These are phyloP conservation scores for Papilio dardanus DNA, from an alignment of 1,140 invertebrate species.

Conservation along the genomic window DNA sequence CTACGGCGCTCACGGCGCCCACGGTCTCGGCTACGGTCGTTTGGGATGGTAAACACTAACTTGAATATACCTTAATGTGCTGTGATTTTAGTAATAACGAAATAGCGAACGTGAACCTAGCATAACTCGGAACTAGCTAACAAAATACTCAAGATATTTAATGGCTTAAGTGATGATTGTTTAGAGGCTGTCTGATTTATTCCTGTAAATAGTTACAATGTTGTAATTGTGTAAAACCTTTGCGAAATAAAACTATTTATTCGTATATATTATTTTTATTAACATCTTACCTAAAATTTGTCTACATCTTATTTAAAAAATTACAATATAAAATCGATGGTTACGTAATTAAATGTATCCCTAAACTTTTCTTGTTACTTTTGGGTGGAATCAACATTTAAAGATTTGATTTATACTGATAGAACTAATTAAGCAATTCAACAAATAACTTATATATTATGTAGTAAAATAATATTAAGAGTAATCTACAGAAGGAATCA, in stretches of 20 bases:
- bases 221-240: constrained; percentile 11
- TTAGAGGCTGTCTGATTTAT: constrained; percentile 18
- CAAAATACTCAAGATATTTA: background rate
- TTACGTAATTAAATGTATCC: too few relatives aligned
- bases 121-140: background rate
- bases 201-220: constrained; percentile 3
- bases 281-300: background rate
- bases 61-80: constrained; percentile 11
- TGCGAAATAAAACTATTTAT: constrained; percentile 30
- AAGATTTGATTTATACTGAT: too few relatives aligned
- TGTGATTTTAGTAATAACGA: constrained; percentile 37
- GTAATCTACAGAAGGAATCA: too few relatives aligned
- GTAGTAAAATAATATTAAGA: too few relatives aligned
- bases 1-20: constrained; percentile 35
- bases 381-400: too few relatives aligned
- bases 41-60: constrained; percentile 38
- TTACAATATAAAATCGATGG: too few relatives aligned
- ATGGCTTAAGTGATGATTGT: background rate
- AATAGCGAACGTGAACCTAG: background rate
- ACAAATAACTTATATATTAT: too few relatives aligned
- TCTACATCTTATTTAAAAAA: too few relatives aligned
- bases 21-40: constrained; percentile 33
- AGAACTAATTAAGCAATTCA: too few relatives aligned
- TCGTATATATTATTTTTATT: constrained; percentile 7
- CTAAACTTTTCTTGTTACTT: too few relatives aligned